phyloP scores from a whole-genome alignment of 2,797 vertebrate genomes.

The Neosilurus mollespiculum region DNA sequence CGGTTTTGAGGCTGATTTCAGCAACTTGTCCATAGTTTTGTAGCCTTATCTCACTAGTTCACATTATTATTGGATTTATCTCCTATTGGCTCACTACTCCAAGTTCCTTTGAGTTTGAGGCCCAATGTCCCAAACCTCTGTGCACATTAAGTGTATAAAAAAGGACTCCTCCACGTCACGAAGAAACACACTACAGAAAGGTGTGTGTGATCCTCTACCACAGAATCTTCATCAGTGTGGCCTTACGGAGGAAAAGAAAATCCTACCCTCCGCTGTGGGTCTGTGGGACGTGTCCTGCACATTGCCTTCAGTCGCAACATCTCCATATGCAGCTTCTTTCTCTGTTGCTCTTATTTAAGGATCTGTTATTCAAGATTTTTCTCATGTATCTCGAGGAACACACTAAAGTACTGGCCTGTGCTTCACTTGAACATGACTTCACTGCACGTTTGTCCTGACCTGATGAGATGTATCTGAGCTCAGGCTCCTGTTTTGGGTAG shows the following conservation, averaged over 20 bases:
- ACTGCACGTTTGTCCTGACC: slow-evolving; percentile 22
- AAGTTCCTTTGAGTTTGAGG: not conserved
- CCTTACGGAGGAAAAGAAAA: slow-evolving; percentile 52
- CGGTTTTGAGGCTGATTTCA: slow-evolving; percentile 16
- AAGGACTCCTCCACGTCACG: not conserved
- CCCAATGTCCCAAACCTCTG: not conserved
- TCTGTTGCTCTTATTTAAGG: slow-evolving; percentile 17
- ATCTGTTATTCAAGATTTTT: slow-evolving; percentile 13
- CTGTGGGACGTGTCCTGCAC: slow-evolving; percentile 33
- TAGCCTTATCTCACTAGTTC: slow-evolving; percentile 18
- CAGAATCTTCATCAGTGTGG: slow-evolving; percentile 55
- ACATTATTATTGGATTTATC: slow-evolving; percentile 1
- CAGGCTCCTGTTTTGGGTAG: slow-evolving; percentile 30
- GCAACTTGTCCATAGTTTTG: slow-evolving; percentile 35
- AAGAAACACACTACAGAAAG: not conserved
- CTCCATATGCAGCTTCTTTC: slow-evolving; percentile 12
- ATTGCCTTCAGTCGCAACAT: slow-evolving; percentile 27
- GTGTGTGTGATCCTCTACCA: slow-evolving; percentile 36
- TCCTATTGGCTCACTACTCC: not conserved
- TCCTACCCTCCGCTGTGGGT: slow-evolving; percentile 20
- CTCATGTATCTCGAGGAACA: slow-evolving; percentile 8
- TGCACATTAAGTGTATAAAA: slow-evolving; percentile 9
- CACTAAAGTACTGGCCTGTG: slow-evolving; percentile 15
- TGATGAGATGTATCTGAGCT: slow-evolving; percentile 7
- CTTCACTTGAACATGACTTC: slow-evolving; percentile 25